Conservation (phyloP, 2,113 vertebrate species). For the Pterocles burchelli region DNA sequence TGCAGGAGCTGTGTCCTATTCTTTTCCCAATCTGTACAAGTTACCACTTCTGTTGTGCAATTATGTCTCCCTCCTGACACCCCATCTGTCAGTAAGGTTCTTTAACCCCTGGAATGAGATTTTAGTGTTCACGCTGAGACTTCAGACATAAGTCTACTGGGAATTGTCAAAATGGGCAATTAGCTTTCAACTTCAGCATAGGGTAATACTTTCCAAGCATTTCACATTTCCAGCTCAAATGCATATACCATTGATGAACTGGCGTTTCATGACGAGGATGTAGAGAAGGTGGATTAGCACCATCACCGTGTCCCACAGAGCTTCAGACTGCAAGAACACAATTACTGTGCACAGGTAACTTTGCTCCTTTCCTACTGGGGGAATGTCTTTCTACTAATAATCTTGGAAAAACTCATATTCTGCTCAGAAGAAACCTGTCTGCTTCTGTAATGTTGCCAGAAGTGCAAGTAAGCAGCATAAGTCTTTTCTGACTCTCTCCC, state of each 20-base stretch:
- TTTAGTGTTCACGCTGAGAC: background rate
- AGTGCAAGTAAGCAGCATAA: background rate
- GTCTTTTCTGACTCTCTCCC: background rate
- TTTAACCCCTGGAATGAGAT: slow-evolving; percentile 11
- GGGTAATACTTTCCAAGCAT: background rate
- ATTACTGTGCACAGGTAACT: background rate
- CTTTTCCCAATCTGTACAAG: background rate
- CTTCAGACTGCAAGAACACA: rapidly evolving
- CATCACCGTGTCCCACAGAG: background rate
- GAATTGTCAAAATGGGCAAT: slow-evolving; percentile 16
- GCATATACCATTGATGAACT: background rate
- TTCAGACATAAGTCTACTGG: background rate
- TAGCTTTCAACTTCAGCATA: background rate
- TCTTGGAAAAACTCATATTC: slow-evolving; percentile 2
- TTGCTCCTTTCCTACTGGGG: background rate
- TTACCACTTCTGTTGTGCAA: slow-evolving; percentile 10
- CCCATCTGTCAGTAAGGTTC: background rate
- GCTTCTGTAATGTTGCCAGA: slow-evolving; percentile 12
- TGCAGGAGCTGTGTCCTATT: background rate
- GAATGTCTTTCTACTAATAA: background rate
- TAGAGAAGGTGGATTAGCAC: background rate
- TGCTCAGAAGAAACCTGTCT: background rate
- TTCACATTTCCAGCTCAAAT: background rate
- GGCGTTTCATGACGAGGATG: background rate
- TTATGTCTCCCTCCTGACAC: slow-evolving; percentile 14